Evolutionary conservation across 1,140 invertebrate genomes (phyloP).

Genomic region (Aethina tumida): DNA sequence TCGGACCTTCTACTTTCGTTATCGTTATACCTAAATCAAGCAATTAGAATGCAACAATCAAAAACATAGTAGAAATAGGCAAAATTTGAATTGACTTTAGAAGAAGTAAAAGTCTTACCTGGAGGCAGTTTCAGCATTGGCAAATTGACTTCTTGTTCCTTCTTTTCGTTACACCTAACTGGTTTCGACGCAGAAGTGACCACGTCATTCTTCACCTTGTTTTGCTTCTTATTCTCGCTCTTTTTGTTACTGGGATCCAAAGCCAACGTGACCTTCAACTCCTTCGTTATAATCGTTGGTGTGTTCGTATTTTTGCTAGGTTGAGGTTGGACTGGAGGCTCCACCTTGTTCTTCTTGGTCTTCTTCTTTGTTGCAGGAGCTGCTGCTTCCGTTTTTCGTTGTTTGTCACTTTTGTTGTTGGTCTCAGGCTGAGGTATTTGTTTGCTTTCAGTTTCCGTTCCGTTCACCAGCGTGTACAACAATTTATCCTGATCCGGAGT

Average conservation of each 20-base stretch:
- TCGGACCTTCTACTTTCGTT: constrained; percentile 61
- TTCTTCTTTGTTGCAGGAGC: constrained; percentile 13
- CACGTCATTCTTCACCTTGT: constrained; percentile 38
- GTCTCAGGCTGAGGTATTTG: not conserved
- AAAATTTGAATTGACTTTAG: no score
- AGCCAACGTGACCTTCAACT: constrained; percentile 21
- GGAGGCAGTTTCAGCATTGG: constrained; percentile 55
- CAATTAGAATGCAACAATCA: constrained; percentile 4
- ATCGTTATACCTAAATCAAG: constrained; percentile 56
- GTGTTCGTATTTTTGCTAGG: no score
- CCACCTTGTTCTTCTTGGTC: constrained; percentile 25
- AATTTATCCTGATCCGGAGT: constrained; percentile 64
- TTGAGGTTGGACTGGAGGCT: constrained; percentile 15
- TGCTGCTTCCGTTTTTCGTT: constrained; percentile 3
- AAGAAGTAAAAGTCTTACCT: constrained; percentile 33
- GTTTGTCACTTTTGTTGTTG: constrained; percentile 8
- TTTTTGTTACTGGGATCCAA: constrained; percentile 21
- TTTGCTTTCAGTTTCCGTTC: constrained; percentile 35
- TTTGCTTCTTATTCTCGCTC: constrained; percentile 35
- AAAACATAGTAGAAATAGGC: not conserved
- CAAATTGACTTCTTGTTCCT: constrained; percentile 4
- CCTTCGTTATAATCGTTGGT: constrained; percentile 15
- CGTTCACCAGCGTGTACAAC: constrained; percentile 61
- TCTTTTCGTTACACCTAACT: constrained; percentile 5
- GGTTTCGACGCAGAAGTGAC: constrained; percentile 10